A percentile compares a stretch with the other conserved stretches of the same genome.
phyloP scores from a whole-genome alignment of 2,888 invertebrate genomes.

The Cyclophora albipunctata region DNA sequence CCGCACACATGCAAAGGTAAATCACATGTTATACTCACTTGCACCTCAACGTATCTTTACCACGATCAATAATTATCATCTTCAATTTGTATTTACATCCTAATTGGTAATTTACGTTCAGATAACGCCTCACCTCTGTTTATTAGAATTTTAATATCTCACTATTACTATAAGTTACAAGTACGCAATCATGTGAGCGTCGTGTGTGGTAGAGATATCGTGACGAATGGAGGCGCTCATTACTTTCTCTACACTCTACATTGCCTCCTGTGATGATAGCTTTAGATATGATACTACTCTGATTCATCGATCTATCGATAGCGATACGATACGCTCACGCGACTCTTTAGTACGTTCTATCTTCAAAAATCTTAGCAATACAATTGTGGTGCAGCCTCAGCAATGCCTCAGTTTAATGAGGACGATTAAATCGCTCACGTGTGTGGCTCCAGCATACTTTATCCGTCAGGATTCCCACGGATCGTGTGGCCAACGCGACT shows the following conservation, averaged over 20 bases:
- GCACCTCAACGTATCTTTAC: neutral
- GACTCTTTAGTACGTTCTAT: constrained; percentile 28
- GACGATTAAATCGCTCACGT: constrained; percentile 51
- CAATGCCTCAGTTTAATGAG: constrained; percentile 47
- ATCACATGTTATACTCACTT: neutral
- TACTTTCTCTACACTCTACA: constrained; percentile 52
- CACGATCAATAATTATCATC: neutral
- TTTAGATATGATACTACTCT: constrained; percentile 39
- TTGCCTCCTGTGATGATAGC: constrained; percentile 52
- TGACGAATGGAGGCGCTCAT: constrained; percentile 50
- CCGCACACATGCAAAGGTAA: neutral
- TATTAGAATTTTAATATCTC: constrained; percentile 8
- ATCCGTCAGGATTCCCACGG: constrained; percentile 54
- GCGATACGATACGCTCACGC: constrained; percentile 28
- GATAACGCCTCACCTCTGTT: neutral
- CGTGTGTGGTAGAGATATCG: constrained; percentile 54
- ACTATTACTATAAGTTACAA: constrained; percentile 17
- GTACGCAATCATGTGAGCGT: constrained; percentile 39
- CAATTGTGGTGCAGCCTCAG: constrained; percentile 26
- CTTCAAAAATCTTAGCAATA: constrained; percentile 30
- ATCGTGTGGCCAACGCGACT: constrained; percentile 40
- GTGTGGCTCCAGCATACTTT: constrained; percentile 38
- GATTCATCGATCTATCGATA: constrained; percentile 33
- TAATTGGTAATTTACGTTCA: constrained; percentile 1
- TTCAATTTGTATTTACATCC: neutral